phyloP scores from a whole-genome alignment of 2,888 invertebrate genomes.

The Petrolisthes manimaculis region DNA sequence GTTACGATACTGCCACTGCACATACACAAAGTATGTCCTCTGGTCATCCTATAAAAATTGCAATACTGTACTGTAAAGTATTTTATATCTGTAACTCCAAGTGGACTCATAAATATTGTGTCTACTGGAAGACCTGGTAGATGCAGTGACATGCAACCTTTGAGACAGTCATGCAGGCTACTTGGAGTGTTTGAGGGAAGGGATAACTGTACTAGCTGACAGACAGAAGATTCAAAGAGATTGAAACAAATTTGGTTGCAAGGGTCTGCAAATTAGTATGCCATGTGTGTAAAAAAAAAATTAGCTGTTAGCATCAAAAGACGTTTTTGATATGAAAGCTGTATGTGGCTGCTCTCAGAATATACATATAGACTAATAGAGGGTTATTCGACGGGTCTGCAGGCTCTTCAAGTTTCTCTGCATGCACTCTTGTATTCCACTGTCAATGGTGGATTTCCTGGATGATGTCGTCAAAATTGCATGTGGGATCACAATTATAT shows the following conservation, averaged over 20 bases:
- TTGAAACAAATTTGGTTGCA: background rate
- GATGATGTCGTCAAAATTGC: conserved; percentile 32
- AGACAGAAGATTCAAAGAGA: background rate
- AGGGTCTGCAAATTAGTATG: conserved; percentile 19
- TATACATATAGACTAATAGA: conserved; percentile 21
- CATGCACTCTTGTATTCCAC: conserved; percentile 23
- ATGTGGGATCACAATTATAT: too few relatives aligned
- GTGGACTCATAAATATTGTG: conserved; percentile 8
- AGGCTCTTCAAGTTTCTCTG: conserved; percentile 15
- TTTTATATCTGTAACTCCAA: background rate
- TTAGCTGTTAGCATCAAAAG: background rate
- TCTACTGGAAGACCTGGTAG: background rate
- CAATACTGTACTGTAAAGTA: background rate
- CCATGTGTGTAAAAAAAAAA: background rate
- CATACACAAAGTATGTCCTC: background rate
- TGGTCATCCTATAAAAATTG: background rate
- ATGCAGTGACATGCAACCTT: background rate
- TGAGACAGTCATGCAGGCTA: conserved; percentile 10
- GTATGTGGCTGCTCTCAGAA: conserved; percentile 13
- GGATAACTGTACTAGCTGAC: background rate
- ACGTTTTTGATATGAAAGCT: conserved; percentile 16
- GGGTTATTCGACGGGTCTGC: background rate
- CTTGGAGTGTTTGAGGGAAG: conserved; percentile 20
- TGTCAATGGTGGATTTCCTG: conserved; percentile 12
- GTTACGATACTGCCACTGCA: too few relatives aligned